These are phyloP conservation scores for Parus major DNA, from an alignment of 2,113 vertebrate species.

Conservation along the genomic window DNA sequence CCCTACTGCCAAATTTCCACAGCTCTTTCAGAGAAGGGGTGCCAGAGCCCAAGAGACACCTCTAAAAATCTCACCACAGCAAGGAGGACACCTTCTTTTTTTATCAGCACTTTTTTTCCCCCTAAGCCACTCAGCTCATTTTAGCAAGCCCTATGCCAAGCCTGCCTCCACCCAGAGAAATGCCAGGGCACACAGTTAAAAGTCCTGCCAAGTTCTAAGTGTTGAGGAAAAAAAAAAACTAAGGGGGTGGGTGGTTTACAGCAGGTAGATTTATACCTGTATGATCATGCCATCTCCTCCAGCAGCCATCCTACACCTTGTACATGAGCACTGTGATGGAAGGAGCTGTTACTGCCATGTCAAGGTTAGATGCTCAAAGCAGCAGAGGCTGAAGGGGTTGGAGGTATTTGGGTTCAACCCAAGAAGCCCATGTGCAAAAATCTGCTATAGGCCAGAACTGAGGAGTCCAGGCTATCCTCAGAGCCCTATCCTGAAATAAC, in stretches of 20 bases:
- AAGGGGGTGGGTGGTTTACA: background rate
- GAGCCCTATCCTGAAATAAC: background rate
- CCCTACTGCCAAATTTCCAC: constrained; percentile 25
- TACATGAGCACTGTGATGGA: fast-evolving
- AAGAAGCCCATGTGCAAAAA: background rate
- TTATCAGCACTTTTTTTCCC: background rate
- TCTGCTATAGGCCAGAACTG: background rate
- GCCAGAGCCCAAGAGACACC: background rate
- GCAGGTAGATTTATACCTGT: background rate
- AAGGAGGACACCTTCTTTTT: background rate
- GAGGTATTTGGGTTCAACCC: background rate
- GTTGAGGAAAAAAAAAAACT: background rate
- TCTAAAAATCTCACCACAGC: background rate
- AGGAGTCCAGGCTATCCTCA: background rate
- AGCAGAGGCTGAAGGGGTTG: background rate
- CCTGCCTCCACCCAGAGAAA: background rate
- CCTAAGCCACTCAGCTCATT: background rate
- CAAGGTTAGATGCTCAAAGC: background rate
- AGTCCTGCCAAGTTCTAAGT: background rate
- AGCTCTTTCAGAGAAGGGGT: background rate
- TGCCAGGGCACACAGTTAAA: background rate
- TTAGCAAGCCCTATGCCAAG: background rate
- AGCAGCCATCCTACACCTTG: background rate
- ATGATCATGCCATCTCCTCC: background rate
- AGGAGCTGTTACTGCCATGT: background rate